Evolutionary conservation across 1,140 invertebrate genomes (phyloP), one percentile per base, ranked within the genome.

Genomic region (Oryctes rhinoceros): DNA sequence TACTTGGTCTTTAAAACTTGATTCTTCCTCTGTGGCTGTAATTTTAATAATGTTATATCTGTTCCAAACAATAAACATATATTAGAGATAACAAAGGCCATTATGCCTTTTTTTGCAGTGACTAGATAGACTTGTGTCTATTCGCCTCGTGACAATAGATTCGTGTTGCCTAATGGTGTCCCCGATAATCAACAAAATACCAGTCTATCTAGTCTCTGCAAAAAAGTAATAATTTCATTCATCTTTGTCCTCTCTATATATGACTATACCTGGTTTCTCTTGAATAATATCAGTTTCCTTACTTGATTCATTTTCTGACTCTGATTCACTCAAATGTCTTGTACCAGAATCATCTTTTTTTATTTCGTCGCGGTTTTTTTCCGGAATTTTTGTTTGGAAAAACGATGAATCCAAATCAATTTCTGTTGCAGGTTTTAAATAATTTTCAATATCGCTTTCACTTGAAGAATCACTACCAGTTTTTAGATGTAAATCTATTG

Each of bases 361-460:
- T 78, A 86, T 84, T 62, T 86, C 85, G 37, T 85, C 83, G 82
- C 86, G 86, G 81, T 81, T 82, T 49, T 80, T 76, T 79, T 81
- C 79, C 30, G 77, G 74, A 74, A 84, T 81, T 39, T 82, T 59
- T 67, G 35, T 59, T 15, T 86, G 81, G 11, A 88, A 86, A 81
- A 89, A 89, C 0, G 86, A 85, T 13, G 88, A 89, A 79, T 88
- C 87, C 7, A 89, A 84, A 84, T 90, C 85, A 10, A 90, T 84
- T 83, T 90, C 87, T 65, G 87, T 83, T 5, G 84, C 83, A 20
- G 86, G 83, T 20, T 88, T 84, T 7, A 89, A 76, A 83, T 89
- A 90, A 62, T 89, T 85, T 82, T 87, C 90, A 62, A 87, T 87
- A 79, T 88, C 89, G 44, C 89, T 90, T 48, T 90, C 89, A 4